These are phyloP conservation scores for Zeugodacus cucurbitae DNA, from an alignment of 1,140 invertebrate genomes.

Conservation along the genomic window DNA sequence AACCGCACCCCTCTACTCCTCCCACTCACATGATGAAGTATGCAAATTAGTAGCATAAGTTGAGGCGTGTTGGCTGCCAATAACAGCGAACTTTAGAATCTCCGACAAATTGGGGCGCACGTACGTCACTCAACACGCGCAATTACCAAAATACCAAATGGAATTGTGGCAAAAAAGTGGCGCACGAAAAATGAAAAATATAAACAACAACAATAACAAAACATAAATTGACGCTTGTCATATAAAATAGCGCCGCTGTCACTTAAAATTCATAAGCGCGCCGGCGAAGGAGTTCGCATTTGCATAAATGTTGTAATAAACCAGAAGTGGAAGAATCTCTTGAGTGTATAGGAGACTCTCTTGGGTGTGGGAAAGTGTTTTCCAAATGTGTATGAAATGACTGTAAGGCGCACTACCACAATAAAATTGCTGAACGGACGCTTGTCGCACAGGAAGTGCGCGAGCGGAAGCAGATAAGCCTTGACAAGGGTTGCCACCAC, in stretches of 20 bases:
- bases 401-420: neutral
- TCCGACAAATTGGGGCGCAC: neutral
- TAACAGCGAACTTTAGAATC: neutral
- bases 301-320: neutral
- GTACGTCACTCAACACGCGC: conserved; percentile 10
- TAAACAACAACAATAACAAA: neutral
- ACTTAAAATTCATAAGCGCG: neutral
- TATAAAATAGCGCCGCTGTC: neutral
- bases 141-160: neutral
- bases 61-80: neutral
- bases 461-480: neutral
- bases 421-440: neutral
- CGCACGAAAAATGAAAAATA: neutral
- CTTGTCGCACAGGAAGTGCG: neutral
- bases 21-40: no score
- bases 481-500: neutral
- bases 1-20: neutral
- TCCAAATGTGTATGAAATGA: neutral
- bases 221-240: neutral
- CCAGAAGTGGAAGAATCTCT: neutral
- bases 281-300: neutral
- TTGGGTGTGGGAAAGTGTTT: no score
- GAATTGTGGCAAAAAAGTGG: neutral
- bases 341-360: no score
- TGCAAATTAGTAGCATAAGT: neutral